Evolutionary conservation across 1,140 invertebrate species (phyloP), one percentile per base, ranked within the genome.

Genomic region (Drosophila cardini): DNA sequence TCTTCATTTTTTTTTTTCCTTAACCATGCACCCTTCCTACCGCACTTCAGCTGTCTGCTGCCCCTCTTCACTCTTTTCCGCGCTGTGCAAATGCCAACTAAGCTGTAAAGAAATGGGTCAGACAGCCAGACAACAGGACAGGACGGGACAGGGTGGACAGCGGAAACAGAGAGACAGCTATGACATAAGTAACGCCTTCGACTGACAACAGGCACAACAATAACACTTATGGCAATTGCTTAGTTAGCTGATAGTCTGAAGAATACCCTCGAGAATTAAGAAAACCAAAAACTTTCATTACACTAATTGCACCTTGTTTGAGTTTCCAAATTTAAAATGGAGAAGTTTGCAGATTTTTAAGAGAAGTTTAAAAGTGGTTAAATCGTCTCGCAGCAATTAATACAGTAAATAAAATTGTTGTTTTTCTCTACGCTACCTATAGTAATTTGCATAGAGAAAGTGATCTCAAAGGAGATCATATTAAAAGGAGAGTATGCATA

Each of bases 61-160:
- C 43, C 8, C 30, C 36, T 21, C 36, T 13, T 34, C 38, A 8
- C 46, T 48, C 42, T 38, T 30, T 5, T 26, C 2, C 21, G 2
- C 21, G 16, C 26, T 72, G 46, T 61, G 40, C 63, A 50, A 64
- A 68, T 69, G 67, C 72, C 67, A 61, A 48, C 68, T 84, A 80
- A 75, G 81, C 73, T 74, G 57, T 48, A 38, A 53, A 85, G 81
- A 85, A 85, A 81, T 85, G 82, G 81, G 81, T 85, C 81, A 85
- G 81, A 78, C 80, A 73, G 50, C 13, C 62, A 61, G 69, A 56
- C 45, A 52, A 30, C 6, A 6, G 52, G 52, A 60, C 40, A 40
- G 30, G 21, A 5, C n/a, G n/a, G 26, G 43, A 56, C 45, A 32
- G 72, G 16, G 11, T 26, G 36, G 64, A 40, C 30, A 53, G 30